Percentiles rank a stretch among this genome's conserved stretches.
phyloP scores from a whole-genome alignment of 2,888 invertebrate species.

The Agapetus fuscipes region DNA sequence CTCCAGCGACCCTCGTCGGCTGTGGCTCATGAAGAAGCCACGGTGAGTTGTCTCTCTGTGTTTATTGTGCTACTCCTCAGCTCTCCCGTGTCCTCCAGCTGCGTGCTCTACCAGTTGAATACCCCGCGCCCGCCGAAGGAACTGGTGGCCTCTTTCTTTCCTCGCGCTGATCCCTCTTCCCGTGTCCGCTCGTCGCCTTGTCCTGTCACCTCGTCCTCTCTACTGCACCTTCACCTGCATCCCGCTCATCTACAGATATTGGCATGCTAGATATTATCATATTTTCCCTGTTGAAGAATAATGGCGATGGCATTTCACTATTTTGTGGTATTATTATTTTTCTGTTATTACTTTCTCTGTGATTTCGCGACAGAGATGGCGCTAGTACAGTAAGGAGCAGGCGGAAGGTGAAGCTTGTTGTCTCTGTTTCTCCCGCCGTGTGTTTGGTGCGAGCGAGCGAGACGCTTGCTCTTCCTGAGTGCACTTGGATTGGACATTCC shows the following conservation, averaged over 20 bases:
- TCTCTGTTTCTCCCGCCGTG: too few species aligned
- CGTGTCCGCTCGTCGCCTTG: too few species aligned
- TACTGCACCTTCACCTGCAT: too few species aligned
- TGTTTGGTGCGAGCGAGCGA: too few species aligned
- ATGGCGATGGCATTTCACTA: slow-evolving; percentile 18
- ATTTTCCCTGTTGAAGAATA: too few species aligned
- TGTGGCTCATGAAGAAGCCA: slow-evolving; percentile 21
- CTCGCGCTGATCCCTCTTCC: slow-evolving; percentile 1
- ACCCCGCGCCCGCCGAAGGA: slow-evolving; percentile 2
- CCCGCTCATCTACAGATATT: too few species aligned
- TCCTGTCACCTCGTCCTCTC: too few species aligned
- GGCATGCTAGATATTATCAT: too few species aligned
- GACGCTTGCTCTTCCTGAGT: too few species aligned
- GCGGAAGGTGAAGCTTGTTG: slow-evolving; percentile 12
- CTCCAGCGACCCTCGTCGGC: slow-evolving; percentile 12
- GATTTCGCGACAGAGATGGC: slow-evolving; percentile 13
- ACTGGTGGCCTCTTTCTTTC: background rate
- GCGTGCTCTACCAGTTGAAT: slow-evolving; percentile 12
- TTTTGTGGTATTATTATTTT: slow-evolving; percentile 12
- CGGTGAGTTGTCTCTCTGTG: slow-evolving; percentile 14
- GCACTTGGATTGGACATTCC: too few species aligned
- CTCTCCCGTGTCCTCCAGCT: background rate
- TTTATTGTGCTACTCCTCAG: slow-evolving; percentile 3
- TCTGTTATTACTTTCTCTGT: slow-evolving; percentile 17
- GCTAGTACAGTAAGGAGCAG: slow-evolving; percentile 6